phyloP scores from a whole-genome alignment of 2,888 invertebrate species.

The Pterostichus madidus region DNA sequence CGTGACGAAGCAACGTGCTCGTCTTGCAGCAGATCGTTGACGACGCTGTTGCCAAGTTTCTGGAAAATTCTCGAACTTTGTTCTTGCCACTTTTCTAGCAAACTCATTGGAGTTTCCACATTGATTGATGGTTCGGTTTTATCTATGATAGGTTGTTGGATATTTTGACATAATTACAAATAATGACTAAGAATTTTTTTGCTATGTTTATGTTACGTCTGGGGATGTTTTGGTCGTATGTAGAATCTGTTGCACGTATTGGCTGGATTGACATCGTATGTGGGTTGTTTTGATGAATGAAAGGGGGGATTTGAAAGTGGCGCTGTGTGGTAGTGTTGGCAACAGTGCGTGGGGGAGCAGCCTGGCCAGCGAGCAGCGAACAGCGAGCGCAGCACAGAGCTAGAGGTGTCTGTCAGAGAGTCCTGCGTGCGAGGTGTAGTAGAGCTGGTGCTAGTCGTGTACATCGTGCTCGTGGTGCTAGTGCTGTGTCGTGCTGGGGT shows the following conservation, averaged over 20 bases:
- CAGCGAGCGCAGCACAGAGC: neutral
- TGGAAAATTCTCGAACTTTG: neutral
- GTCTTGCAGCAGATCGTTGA: slow-evolving; percentile 63
- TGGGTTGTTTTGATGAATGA: slow-evolving; percentile 16
- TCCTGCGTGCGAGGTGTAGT: slow-evolving; percentile 78
- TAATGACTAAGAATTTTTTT: too few relatives aligned
- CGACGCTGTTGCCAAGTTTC: slow-evolving; percentile 81
- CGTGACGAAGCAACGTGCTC: slow-evolving; percentile 32
- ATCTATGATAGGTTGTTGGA: neutral
- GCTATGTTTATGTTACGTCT: too few relatives aligned
- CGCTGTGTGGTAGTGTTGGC: slow-evolving; percentile 3
- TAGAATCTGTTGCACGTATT: neutral
- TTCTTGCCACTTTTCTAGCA: neutral
- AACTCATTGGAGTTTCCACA: neutral
- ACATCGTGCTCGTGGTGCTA: slow-evolving; percentile 78
- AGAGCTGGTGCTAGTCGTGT: slow-evolving; percentile 74
- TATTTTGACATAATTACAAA: slow-evolving; percentile 1
- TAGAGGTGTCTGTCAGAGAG: slow-evolving; percentile 1
- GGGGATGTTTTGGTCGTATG: neutral
- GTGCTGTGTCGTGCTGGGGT: slow-evolving; percentile 76
- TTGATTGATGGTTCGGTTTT: slow-evolving; percentile 6
- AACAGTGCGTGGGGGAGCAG: slow-evolving; percentile 20
- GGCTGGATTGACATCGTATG: neutral
- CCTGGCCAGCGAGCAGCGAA: neutral
- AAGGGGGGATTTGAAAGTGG: neutral